These are phyloP conservation scores for Lottia gigantea DNA, from an alignment of 2,888 invertebrate genomes.

Conservation along the genomic window DNA sequence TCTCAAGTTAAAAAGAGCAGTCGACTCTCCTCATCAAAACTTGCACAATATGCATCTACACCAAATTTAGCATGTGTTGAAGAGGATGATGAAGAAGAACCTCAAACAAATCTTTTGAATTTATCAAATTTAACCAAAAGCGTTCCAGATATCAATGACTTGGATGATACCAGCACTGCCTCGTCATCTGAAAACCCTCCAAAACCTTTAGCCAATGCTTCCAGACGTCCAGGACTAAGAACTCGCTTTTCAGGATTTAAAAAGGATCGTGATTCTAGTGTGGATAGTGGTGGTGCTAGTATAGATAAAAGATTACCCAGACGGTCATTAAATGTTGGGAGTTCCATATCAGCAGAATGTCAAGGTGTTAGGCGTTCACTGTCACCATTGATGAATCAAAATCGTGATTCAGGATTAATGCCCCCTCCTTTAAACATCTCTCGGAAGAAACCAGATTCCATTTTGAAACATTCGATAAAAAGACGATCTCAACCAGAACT, in stretches of 20 bases:
- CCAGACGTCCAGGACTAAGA: slow-evolving; percentile 17
- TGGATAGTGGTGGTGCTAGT: slow-evolving; percentile 6
- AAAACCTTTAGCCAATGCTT: slow-evolving; percentile 24
- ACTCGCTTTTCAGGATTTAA: slow-evolving; percentile 14
- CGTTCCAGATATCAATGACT: slow-evolving; percentile 42
- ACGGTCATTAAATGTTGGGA: slow-evolving; percentile 13
- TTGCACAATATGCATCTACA: slow-evolving; percentile 45
- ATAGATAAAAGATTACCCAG: slow-evolving; percentile 2
- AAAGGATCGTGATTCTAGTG: slow-evolving; percentile 11
- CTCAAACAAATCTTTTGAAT: slow-evolving; percentile 31
- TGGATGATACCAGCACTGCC: slow-evolving; percentile 24
- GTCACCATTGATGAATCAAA: slow-evolving; percentile 10
- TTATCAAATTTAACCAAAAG: slow-evolving; percentile 36
- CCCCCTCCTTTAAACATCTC: slow-evolving; percentile 41
- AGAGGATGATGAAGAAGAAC: slow-evolving; percentile 34
- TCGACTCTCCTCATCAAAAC: slow-evolving; percentile 25
- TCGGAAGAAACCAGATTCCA: slow-evolving; percentile 35
- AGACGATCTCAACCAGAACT: slow-evolving; percentile 47
- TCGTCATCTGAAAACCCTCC: slow-evolving; percentile 22
- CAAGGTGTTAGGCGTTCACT: slow-evolving; percentile 8
- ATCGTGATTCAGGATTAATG: slow-evolving; percentile 42
- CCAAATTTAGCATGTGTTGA: slow-evolving; percentile 41
- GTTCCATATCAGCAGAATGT: neutral
- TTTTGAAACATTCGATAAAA: slow-evolving; percentile 40
- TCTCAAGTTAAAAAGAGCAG: neutral